A percentile compares a stretch with the other conserved stretches of the same genome.
Conservation (phyloP, 1,140 invertebrate genomes). For the Trichomalopsis sarcophagae region DNA sequence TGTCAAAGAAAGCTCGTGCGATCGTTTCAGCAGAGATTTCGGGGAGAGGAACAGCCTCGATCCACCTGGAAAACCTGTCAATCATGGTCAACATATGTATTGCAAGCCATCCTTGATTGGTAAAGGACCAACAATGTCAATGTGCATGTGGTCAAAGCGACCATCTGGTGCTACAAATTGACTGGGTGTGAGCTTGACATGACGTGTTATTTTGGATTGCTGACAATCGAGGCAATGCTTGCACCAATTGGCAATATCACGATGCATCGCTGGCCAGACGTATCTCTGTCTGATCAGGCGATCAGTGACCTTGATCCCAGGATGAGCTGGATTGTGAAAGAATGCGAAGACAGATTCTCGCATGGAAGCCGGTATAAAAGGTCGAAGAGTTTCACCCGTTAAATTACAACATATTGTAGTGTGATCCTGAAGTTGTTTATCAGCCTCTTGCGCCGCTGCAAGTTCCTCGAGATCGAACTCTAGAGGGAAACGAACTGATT, state of each 20-base stretch:
- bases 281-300: background rate
- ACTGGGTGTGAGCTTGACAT: background rate
- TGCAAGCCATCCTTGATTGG: background rate
- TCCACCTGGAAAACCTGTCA: too few relatives aligned
- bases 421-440: background rate
- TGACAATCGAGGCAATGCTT: background rate
- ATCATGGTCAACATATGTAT: background rate
- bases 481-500: background rate
- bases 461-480: background rate
- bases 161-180: background rate
- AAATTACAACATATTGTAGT: background rate
- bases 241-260: background rate
- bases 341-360: background rate
- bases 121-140: background rate
- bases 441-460: background rate
- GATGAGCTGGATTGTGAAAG: constrained; percentile 17
- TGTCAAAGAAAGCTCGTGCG: background rate
- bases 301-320: constrained; percentile 16
- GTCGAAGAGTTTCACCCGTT: background rate
- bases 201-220: background rate
- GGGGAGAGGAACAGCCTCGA: too few relatives aligned
- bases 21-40: too few relatives aligned
- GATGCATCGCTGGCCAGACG: constrained; percentile 1
- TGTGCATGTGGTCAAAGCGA: background rate
- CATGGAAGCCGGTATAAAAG: background rate